Evolutionary conservation across 2,113 vertebrate genomes (phyloP).

Genomic region (Dicaeum eximium): DNA sequence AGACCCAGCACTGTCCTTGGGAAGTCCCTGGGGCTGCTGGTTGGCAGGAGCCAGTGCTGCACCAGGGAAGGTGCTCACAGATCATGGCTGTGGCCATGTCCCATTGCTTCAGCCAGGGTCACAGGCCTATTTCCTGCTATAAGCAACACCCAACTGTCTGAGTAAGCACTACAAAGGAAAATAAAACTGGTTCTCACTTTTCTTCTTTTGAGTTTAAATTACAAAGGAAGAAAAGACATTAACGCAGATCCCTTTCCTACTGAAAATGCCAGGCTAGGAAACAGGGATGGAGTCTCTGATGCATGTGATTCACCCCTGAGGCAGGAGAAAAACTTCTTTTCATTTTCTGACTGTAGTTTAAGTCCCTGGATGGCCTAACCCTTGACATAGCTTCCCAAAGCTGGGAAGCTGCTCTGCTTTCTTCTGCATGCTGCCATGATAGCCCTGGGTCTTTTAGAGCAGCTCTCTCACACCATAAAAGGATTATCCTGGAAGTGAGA

Average conservation of each 20-base stretch:
- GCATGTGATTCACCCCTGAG: neutral
- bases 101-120: neutral
- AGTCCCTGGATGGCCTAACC: neutral
- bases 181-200: neutral
- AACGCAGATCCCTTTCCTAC: neutral
- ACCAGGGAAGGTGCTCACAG: neutral
- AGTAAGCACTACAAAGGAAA: neutral
- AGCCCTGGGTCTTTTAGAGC: neutral
- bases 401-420: neutral
- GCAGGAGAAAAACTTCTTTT: neutral
- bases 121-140: neutral
- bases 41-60: neutral
- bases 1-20: neutral
- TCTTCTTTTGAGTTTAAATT: neutral
- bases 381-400: neutral
- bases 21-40: neutral
- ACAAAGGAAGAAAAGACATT: neutral
- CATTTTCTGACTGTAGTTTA: neutral
- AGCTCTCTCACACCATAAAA: neutral
- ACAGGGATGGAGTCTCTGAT: neutral
- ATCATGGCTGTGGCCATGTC: neutral
- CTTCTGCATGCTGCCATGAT: neutral
- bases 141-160: neutral
- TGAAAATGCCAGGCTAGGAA: neutral
- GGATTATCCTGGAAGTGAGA: neutral